Evolutionary conservation across 2,888 invertebrate genomes (phyloP), one percentile per base, ranked within the genome.

Genomic region (Sesia apiformis): DNA sequence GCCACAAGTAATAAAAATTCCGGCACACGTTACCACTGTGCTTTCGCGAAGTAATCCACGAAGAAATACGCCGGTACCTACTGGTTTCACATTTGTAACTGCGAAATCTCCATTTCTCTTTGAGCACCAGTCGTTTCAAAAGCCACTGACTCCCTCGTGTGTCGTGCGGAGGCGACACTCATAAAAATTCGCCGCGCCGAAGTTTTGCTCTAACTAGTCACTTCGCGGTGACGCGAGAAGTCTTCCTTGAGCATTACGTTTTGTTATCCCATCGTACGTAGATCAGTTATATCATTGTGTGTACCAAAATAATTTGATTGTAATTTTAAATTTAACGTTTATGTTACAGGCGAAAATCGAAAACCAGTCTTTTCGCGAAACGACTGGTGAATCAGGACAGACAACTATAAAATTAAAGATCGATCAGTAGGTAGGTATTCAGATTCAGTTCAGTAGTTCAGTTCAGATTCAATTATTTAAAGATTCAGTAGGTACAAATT

Each of bases 51-150:
- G 84, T 86, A 87, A 85, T 86, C 84, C 83, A 69, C 71, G 80
- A 83, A 85, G 83, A 86, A 81, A 86, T 86, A 85, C 81, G 75
- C 80, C 74, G 71, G 72, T 68, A 76, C 79, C 78, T 80, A 81
- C 82, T 73, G 78, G 78, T 84, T 80, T 74, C 81, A 84, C 84
- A 86, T 87, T 87, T 85, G 85, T 86, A 85, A 84, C 86, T 74
- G 76, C 72, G 73, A 85, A 86, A 87, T 86, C 84, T 85, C 84
- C 84, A 87, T 87, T 85, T 86, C 84, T 81, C 85, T 86, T 86
- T 87, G 85, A 85, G 81, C 84, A 73, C 73, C 76, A 81, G 84
- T 78, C 86, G 81, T 84, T 85, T 78, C 78, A 76, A 78, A 80
- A 80, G 83, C 81, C 83, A 80, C 75, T 65, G 75, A 67, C 75